Percentiles rank a stretch among this genome's conserved stretches.
Evolutionary conservation across 2,888 invertebrate genomes (phyloP).

Genomic region (Ophioninae sp.): DNA sequence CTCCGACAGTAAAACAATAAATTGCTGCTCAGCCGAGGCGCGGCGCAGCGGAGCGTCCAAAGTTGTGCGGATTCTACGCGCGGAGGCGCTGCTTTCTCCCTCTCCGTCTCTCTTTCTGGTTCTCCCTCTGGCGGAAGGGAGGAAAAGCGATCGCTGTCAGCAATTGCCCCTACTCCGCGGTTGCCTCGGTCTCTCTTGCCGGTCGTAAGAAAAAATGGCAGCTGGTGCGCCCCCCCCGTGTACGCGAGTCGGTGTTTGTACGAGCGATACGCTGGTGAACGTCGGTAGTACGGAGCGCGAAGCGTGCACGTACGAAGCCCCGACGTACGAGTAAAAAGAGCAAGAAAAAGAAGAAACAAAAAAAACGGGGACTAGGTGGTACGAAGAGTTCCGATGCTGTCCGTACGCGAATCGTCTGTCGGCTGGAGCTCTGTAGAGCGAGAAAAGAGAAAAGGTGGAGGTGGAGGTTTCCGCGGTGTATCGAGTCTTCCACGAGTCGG

Average conservation of each 20-base stretch:
- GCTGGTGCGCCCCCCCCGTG: slow-evolving; percentile 73
- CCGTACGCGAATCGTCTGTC: slow-evolving; percentile 60
- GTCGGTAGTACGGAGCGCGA: slow-evolving; percentile 72
- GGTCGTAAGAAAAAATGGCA: slow-evolving; percentile 82
- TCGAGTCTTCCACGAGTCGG: slow-evolving; percentile 33
- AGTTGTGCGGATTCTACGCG: slow-evolving; percentile 42
- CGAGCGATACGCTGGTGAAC: slow-evolving; percentile 80
- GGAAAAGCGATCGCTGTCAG: slow-evolving; percentile 79
- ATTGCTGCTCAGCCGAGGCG: slow-evolving; percentile 72
- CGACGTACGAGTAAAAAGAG: slow-evolving; percentile 13
- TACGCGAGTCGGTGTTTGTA: slow-evolving; percentile 63
- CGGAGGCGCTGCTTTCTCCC: slow-evolving; percentile 21
- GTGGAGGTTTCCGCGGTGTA: slow-evolving; percentile 48
- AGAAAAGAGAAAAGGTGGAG: slow-evolving; percentile 58
- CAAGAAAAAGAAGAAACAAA: too few relatives aligned
- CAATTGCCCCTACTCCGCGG: slow-evolving; percentile 73
- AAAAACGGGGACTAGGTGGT: neutral
- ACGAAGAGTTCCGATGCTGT: slow-evolving; percentile 38
- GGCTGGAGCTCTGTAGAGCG: slow-evolving; percentile 53
- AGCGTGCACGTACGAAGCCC: slow-evolving; percentile 53
- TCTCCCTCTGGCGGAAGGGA: slow-evolving; percentile 64
- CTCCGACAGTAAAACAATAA: slow-evolving; percentile 78
- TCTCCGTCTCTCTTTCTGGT: too few relatives aligned
- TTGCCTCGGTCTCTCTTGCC: slow-evolving; percentile 80
- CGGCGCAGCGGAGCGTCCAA: slow-evolving; percentile 49